Evolutionary conservation across 1,140 invertebrate genomes (phyloP).

Genomic region (Formica exsecta): DNA sequence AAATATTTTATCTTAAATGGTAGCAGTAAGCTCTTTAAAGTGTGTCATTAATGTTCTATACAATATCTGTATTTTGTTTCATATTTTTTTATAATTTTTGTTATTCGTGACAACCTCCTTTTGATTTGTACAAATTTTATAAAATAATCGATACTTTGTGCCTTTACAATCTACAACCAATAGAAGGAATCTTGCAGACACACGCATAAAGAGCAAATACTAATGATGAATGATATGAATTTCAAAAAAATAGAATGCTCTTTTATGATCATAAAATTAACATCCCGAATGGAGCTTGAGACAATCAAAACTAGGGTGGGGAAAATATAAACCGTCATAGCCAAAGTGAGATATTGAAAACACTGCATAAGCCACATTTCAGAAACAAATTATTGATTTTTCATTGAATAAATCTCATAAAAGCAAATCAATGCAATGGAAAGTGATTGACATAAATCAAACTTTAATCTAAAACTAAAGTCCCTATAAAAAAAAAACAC

Average conservation of each 20-base stretch:
- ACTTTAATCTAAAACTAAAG: slow-evolving; percentile 77
- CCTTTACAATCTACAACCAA: neutral
- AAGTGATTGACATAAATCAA: slow-evolving; percentile 70
- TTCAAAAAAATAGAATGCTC: slow-evolving; percentile 60
- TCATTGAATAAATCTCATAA: slow-evolving; percentile 67
- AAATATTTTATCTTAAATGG: slow-evolving; percentile 70
- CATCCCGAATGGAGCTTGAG: slow-evolving; percentile 61
- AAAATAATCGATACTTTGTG: neutral
- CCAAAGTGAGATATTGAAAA: slow-evolving; percentile 80
- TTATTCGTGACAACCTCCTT: no score
- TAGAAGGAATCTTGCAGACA: slow-evolving; percentile 23
- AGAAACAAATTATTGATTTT: slow-evolving; percentile 74
- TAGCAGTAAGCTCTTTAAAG: slow-evolving; percentile 41
- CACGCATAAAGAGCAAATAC: slow-evolving; percentile 51
- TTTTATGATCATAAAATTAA: slow-evolving; percentile 64
- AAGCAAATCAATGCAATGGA: slow-evolving; percentile 80
- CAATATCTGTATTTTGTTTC: no score
- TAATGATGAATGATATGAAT: slow-evolving; percentile 71
- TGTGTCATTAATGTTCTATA: slow-evolving; percentile 21
- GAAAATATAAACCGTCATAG: slow-evolving; percentile 77
- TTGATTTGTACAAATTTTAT: neutral
- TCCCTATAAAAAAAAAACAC: slow-evolving; percentile 62
- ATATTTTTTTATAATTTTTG: no score
- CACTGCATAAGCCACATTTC: slow-evolving; percentile 85
- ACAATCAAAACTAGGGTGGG: slow-evolving; percentile 72